phyloP scores from a whole-genome alignment of 1,140 invertebrate species.

The Drosophila sturtevanti region DNA sequence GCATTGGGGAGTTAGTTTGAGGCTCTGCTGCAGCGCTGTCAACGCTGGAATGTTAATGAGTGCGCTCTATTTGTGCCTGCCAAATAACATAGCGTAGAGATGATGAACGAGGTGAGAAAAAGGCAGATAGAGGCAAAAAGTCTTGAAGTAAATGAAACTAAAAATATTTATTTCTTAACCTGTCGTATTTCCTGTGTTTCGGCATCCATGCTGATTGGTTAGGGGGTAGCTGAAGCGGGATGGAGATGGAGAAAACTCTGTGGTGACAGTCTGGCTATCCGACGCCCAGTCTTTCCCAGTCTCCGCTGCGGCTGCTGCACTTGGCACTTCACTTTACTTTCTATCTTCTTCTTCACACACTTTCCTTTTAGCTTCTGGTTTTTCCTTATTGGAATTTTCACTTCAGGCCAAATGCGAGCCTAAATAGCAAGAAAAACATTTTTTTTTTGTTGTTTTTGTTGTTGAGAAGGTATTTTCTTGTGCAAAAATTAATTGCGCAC shows the following conservation, averaged over 20 bases:
- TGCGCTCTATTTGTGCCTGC: slow-evolving; percentile 53
- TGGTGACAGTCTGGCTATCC: slow-evolving; percentile 57
- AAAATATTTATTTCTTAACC: slow-evolving; percentile 54
- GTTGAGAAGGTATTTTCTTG: slow-evolving; percentile 34
- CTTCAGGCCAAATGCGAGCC: slow-evolving; percentile 59
- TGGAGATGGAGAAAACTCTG: slow-evolving; percentile 50
- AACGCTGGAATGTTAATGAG: slow-evolving; percentile 74
- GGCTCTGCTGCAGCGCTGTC: slow-evolving; percentile 33
- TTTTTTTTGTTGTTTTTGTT: slow-evolving; percentile 27
- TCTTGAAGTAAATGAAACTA: slow-evolving; percentile 31
- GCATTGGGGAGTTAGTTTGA: slow-evolving; percentile 48
- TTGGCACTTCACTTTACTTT: slow-evolving; percentile 69
- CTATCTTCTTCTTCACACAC: slow-evolving; percentile 50
- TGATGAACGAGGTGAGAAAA: neutral
- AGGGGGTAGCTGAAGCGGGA: slow-evolving; percentile 24
- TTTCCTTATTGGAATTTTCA: slow-evolving; percentile 61
- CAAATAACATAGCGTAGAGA: slow-evolving; percentile 5
- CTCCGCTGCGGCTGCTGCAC: slow-evolving; percentile 39
- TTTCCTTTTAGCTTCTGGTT: slow-evolving; percentile 43
- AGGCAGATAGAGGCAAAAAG: slow-evolving; percentile 1
- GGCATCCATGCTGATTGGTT: slow-evolving; percentile 70
- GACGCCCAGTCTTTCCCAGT: slow-evolving; percentile 61
- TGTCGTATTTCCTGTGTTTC: slow-evolving; percentile 82
- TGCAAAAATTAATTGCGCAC: slow-evolving; percentile 70
- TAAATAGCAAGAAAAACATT: slow-evolving; percentile 58